Evolutionary conservation across 2,113 vertebrate genomes (phyloP).

Genomic region (Scophthalmus maximus): DNA sequence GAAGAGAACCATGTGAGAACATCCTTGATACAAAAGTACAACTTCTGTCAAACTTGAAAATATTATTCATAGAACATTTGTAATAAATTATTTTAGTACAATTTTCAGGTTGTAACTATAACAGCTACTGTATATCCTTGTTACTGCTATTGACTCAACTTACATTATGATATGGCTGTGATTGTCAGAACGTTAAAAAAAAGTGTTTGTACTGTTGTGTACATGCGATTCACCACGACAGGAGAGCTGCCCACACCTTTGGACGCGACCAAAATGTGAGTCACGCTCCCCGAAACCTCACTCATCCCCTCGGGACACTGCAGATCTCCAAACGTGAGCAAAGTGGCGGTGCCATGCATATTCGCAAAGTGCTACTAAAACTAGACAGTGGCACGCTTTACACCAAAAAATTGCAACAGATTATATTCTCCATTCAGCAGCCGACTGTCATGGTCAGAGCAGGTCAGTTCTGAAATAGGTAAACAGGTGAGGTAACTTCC

Average conservation of each 20-base stretch:
- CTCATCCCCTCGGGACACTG: conserved; percentile 5
- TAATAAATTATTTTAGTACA: conserved; percentile 81
- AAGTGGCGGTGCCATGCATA: conserved; percentile 21
- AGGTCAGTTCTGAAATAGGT: conserved; percentile 28
- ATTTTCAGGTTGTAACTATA: conserved; percentile 40
- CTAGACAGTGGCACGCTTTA: conserved; percentile 19
- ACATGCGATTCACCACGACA: conserved; percentile 5
- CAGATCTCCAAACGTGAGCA: conserved; percentile 21
- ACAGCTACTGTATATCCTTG: conserved; percentile 27
- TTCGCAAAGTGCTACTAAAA: conserved; percentile 27
- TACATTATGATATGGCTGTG: conserved; percentile 43
- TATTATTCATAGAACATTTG: conserved; percentile 61
- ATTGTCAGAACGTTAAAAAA: conserved; percentile 75
- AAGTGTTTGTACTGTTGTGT: conserved; percentile 14
- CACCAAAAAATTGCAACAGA: conserved; percentile 20
- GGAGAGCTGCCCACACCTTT: conserved; percentile 13
- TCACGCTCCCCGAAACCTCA: conserved; percentile 11
- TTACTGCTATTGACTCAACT: conserved; percentile 26
- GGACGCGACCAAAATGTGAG: conserved; percentile 23
- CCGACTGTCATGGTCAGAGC: conserved; percentile 4
- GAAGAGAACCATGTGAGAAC: conserved; percentile 34
- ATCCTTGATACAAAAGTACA: conserved; percentile 55
- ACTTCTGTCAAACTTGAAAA: conserved; percentile 55
- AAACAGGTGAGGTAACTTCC: conserved; percentile 37
- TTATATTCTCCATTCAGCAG: not conserved